phyloP scores from a whole-genome alignment of 1,140 invertebrate genomes.

The Archegozetes longisetosus region DNA sequence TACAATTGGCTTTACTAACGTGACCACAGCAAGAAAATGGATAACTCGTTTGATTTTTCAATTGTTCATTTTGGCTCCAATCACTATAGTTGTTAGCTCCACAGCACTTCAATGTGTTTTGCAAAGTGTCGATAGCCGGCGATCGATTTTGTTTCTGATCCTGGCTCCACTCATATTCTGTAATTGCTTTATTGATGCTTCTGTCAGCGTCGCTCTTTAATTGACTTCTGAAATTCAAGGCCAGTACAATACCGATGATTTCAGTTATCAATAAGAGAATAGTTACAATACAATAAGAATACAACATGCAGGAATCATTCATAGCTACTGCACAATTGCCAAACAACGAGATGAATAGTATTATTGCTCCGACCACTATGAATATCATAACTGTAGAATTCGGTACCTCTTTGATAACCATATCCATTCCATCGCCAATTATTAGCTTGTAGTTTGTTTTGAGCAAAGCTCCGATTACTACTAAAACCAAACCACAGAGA shows the following conservation, averaged over 20 bases:
- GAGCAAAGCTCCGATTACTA: background rate
- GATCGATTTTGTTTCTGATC: background rate
- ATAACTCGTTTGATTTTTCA: background rate
- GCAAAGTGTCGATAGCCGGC: background rate
- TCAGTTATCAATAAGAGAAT: background rate
- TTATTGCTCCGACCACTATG: background rate
- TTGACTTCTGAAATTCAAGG: background rate
- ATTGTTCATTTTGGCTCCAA: background rate
- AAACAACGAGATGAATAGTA: background rate
- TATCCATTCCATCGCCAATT: background rate
- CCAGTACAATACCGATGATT: background rate
- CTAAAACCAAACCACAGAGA: background rate
- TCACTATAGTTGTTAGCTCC: background rate
- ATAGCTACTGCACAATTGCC: background rate
- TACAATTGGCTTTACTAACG: background rate
- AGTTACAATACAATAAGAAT: background rate
- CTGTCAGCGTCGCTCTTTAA: background rate
- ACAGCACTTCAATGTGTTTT: background rate
- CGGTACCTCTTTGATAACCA: background rate
- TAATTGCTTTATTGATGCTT: background rate
- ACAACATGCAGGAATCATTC: background rate
- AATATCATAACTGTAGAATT: background rate
- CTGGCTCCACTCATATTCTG: background rate
- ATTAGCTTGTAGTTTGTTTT: background rate
- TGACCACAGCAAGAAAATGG: background rate